phyloP scores from a whole-genome alignment of 2,888 invertebrate genomes.

The Bombyx huttoni region DNA sequence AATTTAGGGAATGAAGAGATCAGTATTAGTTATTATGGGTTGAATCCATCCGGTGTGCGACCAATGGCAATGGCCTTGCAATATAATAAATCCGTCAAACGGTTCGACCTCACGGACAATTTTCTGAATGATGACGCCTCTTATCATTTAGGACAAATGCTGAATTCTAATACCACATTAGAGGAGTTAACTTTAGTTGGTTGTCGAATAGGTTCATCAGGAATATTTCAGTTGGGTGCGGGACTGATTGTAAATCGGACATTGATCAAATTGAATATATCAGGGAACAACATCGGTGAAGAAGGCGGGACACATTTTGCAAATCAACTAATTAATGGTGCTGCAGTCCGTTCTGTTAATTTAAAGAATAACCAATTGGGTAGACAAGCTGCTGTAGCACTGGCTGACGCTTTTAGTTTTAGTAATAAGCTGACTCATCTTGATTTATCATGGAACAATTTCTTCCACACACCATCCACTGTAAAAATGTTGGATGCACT shows the following conservation, averaged over 20 bases:
- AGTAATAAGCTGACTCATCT: slow-evolving; percentile 22
- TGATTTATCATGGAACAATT: slow-evolving; percentile 29
- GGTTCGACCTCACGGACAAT: slow-evolving; percentile 26
- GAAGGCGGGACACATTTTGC: slow-evolving; percentile 22
- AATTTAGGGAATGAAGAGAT: slow-evolving; percentile 20
- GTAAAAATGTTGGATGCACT: slow-evolving; percentile 20
- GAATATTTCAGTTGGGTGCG: slow-evolving; percentile 17
- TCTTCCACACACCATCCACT: slow-evolving; percentile 15
- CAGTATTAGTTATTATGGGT: slow-evolving; percentile 26
- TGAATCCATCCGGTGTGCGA: slow-evolving; percentile 22
- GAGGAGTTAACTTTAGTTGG: slow-evolving; percentile 24
- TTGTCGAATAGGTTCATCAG: slow-evolving; percentile 29
- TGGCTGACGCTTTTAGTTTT: slow-evolving; percentile 20
- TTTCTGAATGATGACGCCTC: slow-evolving; percentile 30
- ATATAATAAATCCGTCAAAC: slow-evolving; percentile 21
- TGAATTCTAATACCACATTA: slow-evolving; percentile 21
- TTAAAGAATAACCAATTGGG: slow-evolving; percentile 27
- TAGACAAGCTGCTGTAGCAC: slow-evolving; percentile 14
- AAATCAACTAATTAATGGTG: slow-evolving; percentile 15
- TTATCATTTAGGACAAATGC: slow-evolving; percentile 29
- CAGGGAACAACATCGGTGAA: slow-evolving; percentile 26
- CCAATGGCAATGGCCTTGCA: slow-evolving; percentile 28
- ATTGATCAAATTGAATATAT: slow-evolving; percentile 18
- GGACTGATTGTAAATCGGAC: slow-evolving; percentile 16
- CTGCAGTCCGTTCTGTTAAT: slow-evolving; percentile 13